phyloP scores from a whole-genome alignment of 1,140 invertebrate species.

The Zaprionus capensis region DNA sequence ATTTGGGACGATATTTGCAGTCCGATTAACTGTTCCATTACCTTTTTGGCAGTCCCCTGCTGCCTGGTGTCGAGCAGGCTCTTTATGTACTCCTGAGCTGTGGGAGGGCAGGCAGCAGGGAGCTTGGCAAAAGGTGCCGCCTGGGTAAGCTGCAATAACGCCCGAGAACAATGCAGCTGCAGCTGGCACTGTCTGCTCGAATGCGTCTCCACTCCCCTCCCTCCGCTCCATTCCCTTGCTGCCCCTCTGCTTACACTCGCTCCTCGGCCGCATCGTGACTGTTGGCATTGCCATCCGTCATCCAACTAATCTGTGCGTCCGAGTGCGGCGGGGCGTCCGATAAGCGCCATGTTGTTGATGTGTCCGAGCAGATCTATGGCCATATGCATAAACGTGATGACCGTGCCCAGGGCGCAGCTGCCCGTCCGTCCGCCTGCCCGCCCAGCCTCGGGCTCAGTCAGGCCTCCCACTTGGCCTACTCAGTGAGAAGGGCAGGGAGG shows the following conservation, averaged over 20 bases:
- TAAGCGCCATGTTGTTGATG: constrained; percentile 48
- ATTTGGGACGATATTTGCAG: constrained; percentile 3
- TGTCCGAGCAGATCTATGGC: constrained; percentile 42
- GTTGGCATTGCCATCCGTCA: constrained; percentile 45
- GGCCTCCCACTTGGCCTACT: background rate
- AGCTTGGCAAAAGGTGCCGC: background rate
- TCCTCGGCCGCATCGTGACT: constrained; percentile 9
- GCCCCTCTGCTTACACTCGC: background rate
- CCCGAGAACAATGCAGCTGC: constrained; percentile 24
- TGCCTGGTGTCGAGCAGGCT: background rate
- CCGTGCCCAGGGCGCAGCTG: constrained; percentile 4
- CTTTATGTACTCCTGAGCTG: constrained; percentile 2
- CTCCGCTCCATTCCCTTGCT: background rate
- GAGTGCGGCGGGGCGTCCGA: constrained; percentile 22
- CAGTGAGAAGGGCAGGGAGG: background rate
- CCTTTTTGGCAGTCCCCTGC: background rate
- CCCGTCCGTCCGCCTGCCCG: background rate
- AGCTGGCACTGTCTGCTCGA: constrained; percentile 5
- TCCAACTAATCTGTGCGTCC: constrained; percentile 42
- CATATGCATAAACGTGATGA: constrained; percentile 41
- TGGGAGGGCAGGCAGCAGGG: background rate
- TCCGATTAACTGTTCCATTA: constrained; percentile 25
- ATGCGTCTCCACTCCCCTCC: background rate
- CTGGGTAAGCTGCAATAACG: constrained; percentile 6
- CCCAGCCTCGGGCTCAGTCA: too few species aligned